Base-by-base conservation (phyloP, 2,113 vertebrate genomes). In the Dasypus novemcinctus region DNA sequence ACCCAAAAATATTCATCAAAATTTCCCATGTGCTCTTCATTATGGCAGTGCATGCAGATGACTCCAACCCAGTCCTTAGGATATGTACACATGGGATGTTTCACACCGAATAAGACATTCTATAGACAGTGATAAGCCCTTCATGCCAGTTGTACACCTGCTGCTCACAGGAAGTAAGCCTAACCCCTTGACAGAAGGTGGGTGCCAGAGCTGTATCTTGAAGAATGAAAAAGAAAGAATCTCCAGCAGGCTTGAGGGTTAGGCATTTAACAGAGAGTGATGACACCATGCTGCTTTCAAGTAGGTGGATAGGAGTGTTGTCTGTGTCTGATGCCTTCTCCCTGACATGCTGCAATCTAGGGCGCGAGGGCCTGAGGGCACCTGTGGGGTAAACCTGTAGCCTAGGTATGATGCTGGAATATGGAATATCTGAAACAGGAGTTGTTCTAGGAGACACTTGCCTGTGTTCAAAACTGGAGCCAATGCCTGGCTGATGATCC, bases 1-100 rank as follows among this genome's bases (percentile, higher is more conserved):
- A 94, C 49, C 68, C 29, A 83, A 23, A 87, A 69, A 72, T 7
- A 79, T 69, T 64, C 4, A n/a, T 91, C 68, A 79, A 46, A 85
- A 41, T 31, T 68, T 81, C 87, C 21, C 33, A 12, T 13, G 9
- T 69, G 11, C 13, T 2, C 25, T 87, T 87, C 49, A 8, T 46
- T 90, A 43, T 82, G 4, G 15, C 31, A 6, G 20, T 21, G 18
- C 33, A 25, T 33, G 5, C 10, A 91, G 52, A 61, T 59, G 46
- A 85, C 52, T 31, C 29, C 3, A n/a, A 3, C 17, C n/a, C 2
- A 41, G 41, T n/a, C 43, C 72, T 87, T 57, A 49, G 0, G 57
- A 0, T 68, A 23, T 54, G 63, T 68, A 10, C 4, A 90, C 15
- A 71, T 4, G 20, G 27, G 43, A 43, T 15, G 20, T 21, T 57